Evolutionary conservation across 2,113 vertebrate genomes (phyloP), one percentile per base, ranked within the genome.

Genomic region (Syngnathus scovelli): DNA sequence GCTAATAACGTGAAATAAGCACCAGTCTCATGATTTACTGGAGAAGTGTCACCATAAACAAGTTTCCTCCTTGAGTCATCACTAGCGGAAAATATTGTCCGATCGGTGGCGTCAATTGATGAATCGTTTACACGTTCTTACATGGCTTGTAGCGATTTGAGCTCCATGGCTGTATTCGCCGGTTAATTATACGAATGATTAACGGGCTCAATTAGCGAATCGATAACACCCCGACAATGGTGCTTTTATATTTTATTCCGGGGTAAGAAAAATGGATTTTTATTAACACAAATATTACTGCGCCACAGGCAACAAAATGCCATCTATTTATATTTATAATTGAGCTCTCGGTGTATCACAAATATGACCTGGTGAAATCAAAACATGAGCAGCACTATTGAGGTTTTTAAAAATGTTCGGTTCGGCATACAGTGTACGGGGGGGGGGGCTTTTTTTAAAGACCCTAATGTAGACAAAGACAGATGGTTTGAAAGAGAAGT

Each of bases 101-200:
- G 41, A 74, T 59, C 27, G 56, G 13, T 62, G 33, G 5, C 3
- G 3, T 16, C 33, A 66, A 71, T 58, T 3, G 8, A 66, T 38
- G 21, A n/a, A 79, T 75, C 52, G 64, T 67, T 70, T 33, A n/a
- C n/a, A 67, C 62, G 66, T 60, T 23, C 46, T 12, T 61, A 6
- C 52, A 36, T n/a, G 41, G 46, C 52, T 67, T 48, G 27, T 6
- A 7, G 61, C 49, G 15, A 33, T 52, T 43, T 21, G n/a, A 0
- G 37, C 56, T 68, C 23, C n/a, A 36, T 13, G 10, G 61, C 2
- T 62, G 64, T 60, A 79, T 64, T 56, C 37, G 52, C 23, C n/a
- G 37, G 67, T 56, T 66, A 33, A 65, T 70, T 69, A 72, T 67
- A 72, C 23, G 58, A 69, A 71, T 6, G 7, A 64, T 43, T 11